Base-by-base conservation (phyloP, 2,797 vertebrate species). In the Microchirus variegatus region DNA sequence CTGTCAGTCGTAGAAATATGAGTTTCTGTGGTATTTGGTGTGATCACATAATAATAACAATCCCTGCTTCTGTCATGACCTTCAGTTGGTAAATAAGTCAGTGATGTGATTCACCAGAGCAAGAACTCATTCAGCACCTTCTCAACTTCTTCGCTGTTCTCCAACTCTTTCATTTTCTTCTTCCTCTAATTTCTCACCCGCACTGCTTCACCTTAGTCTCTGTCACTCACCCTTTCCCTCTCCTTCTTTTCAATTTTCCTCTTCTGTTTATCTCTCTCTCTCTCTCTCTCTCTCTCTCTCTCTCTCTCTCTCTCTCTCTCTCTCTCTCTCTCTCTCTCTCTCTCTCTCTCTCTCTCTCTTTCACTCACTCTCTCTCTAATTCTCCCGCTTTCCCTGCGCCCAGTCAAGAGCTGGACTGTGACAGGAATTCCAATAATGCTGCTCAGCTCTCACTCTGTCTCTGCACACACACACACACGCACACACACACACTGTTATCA, bases 401-500 rank as follows among this genome's bases (percentile, higher is more conserved):
- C 77, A 80, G 84, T 80, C 82, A 87, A 90, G 78, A 78, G 59
- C 80, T 56, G 43, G 59, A 61, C 63, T 91, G 91, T 92, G 92
- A 90, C 81, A 77, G 72, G 90, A 91, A 91, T 91, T 77, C 82
- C 89, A 91, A 92, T 90, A 71, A 43, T 35, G 1, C 11, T 0
- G 22, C 76, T 84, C 59, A 53, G 69, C 67, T 70, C 71, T 73
- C 70, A 47, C 17, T 19, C 7, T 5, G 11, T 11, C 7, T 5
- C 7, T 11, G 12, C 51, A 59, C 26, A 22, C n/a, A 31, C 38
- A 48, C 53, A 37, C 31, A 42, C 53, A 46, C 53, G 52, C 72
- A 42, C 55, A 52, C 55, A 17, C 37, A 15, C 15, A 42, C 41
- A 2, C 12, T 16, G 43, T n/a, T 10, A 16, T 44, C 14, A 44